These are phyloP conservation scores for Malaclemys terrapin DNA, from an alignment of 2,113 vertebrate genomes.

Conservation along the genomic window DNA sequence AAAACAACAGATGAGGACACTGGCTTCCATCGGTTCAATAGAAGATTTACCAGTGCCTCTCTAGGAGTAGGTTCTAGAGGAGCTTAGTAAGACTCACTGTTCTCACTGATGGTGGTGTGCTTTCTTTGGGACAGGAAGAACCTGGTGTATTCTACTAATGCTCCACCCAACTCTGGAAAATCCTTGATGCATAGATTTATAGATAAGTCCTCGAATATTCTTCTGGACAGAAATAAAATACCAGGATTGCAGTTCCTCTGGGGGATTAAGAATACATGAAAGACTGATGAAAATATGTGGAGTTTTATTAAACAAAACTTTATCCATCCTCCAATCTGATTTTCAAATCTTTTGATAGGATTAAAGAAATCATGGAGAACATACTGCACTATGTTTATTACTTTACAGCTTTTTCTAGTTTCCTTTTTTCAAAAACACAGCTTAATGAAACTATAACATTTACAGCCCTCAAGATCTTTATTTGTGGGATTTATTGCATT, in stretches of 20 bases:
- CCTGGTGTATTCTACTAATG: neutral
- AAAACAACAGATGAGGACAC: neutral
- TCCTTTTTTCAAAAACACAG: neutral
- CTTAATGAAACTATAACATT: constrained; percentile 33
- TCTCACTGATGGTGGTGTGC: neutral
- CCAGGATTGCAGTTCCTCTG: neutral
- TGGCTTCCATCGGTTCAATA: neutral
- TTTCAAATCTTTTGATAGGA: constrained; percentile 18
- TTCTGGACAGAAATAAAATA: neutral
- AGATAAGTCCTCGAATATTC: neutral
- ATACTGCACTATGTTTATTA: neutral
- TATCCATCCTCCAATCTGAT: neutral
- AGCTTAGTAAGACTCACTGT: neutral
- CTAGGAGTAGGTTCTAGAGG: neutral
- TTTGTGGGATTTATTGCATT: constrained; percentile 3
- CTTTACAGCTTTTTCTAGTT: neutral
- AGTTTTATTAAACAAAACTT: neutral
- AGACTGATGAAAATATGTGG: neutral
- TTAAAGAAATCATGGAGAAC: neutral
- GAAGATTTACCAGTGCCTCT: neutral
- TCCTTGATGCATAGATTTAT: accelerated
- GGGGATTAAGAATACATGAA: neutral
- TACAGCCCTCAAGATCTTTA: neutral
- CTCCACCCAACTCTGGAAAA: neutral
- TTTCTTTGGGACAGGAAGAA: neutral